phyloP scores from a whole-genome alignment of 2,888 invertebrate species.

The Drosophila paramelanica region DNA sequence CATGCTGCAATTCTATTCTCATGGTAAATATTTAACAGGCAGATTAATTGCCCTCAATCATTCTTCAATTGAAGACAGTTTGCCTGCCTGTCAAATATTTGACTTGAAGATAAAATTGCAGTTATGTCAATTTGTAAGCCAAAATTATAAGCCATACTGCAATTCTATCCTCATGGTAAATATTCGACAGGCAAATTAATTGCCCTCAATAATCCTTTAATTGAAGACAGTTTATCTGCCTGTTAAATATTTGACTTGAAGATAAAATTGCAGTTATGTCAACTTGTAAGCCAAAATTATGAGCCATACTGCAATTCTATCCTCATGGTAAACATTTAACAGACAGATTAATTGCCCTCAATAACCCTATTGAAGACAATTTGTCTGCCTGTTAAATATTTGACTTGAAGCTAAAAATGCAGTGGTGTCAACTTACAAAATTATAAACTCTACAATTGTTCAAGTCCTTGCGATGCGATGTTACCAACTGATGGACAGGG shows the following conservation, averaged over 20 bases:
- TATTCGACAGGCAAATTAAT: slow-evolving; percentile 1
- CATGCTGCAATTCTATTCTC: neutral
- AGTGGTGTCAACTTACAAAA: neutral
- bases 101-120: too few relatives aligned
- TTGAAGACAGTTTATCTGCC: too few relatives aligned
- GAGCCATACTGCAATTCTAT: neutral
- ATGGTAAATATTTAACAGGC: slow-evolving; percentile 4
- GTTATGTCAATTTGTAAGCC: too few relatives aligned
- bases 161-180: neutral
- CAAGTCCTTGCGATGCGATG: neutral
- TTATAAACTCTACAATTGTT: neutral
- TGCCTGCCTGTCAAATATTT: neutral
- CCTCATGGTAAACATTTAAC: slow-evolving; percentile 3
- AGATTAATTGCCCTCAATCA: neutral
- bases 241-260: too few relatives aligned
- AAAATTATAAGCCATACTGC: neutral
- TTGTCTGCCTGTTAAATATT: neutral
- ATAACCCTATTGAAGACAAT: neutral
- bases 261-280: too few relatives aligned
- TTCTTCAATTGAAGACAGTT: neutral
- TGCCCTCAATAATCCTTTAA: neutral
- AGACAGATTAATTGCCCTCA: neutral
- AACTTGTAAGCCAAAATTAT: too few relatives aligned
- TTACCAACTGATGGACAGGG: neutral
- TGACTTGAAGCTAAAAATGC: neutral